Evolutionary conservation across 2,113 vertebrate genomes (phyloP).

Genomic region (Mystacornis crossleyi): DNA sequence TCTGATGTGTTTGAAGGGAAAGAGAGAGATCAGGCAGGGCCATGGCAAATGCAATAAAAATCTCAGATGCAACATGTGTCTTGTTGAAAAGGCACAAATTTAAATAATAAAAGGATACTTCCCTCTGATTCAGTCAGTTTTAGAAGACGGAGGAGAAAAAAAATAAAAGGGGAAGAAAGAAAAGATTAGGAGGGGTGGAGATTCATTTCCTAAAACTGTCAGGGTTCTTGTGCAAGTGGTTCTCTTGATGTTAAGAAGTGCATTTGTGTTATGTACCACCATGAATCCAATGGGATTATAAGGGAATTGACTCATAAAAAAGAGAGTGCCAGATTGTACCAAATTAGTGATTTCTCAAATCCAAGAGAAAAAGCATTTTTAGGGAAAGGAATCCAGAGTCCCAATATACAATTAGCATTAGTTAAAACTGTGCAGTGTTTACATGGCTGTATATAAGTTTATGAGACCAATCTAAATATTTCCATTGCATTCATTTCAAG

Average conservation of each 20-base stretch:
- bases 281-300: not conserved
- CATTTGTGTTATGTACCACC: not conserved
- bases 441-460: not conserved
- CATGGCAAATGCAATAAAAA: not conserved
- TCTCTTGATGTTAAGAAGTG: not conserved
- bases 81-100: not conserved
- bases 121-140: not conserved
- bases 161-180: no score
- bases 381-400: not conserved
- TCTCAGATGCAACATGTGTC: not conserved
- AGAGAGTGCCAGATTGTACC: rapidly evolving
- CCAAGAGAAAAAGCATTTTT: not conserved
- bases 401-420: not conserved
- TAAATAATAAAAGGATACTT: not conserved
- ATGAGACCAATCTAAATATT: not conserved
- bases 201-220: not conserved
- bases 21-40: not conserved
- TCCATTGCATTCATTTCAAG: not conserved
- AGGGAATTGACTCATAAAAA: not conserved
- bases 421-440: not conserved
- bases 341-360: not conserved
- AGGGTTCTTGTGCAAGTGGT: not conserved
- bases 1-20: not conserved
- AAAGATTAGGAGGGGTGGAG: rapidly evolving
- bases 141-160: rapidly evolving